Conservation (phyloP, 2,113 vertebrate genomes). For the Ptychochromis oligacanthus region DNA sequence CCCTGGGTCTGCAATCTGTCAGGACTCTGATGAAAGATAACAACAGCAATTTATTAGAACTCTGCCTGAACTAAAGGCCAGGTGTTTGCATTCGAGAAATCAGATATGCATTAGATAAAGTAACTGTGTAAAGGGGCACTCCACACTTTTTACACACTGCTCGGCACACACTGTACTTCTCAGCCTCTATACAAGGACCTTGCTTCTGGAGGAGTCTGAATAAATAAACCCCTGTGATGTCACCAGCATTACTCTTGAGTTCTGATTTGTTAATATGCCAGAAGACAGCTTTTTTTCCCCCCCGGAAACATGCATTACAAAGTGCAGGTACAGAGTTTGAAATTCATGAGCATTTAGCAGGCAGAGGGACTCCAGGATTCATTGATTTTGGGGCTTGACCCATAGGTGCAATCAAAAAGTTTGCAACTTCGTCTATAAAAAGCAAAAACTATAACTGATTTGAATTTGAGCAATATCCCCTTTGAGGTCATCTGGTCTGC, state of each 20-base stretch:
- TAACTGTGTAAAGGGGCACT: neutral
- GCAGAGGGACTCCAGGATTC: neutral
- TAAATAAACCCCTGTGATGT: neutral
- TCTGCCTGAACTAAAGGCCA: neutral
- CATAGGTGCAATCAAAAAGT: neutral
- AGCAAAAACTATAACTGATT: neutral
- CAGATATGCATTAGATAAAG: neutral
- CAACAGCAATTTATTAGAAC: slow-evolving; percentile 2
- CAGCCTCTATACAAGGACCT: neutral
- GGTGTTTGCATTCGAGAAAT: neutral
- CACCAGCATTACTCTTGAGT: neutral
- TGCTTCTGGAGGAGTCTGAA: neutral
- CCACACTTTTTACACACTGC: neutral
- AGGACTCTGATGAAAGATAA: neutral
- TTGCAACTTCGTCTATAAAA: neutral
- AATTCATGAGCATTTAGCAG: neutral
- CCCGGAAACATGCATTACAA: neutral
- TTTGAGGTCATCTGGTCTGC: neutral
- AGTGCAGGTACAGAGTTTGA: neutral
- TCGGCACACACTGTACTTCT: neutral
- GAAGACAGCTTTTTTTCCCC: fast-evolving
- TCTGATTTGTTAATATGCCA: neutral
- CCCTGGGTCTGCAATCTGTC: neutral
- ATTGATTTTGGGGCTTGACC: neutral
- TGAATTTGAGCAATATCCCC: neutral